These are phyloP conservation scores for Oscheius sp. DNA, from an alignment of 2,888 invertebrate genomes.

Conservation along the genomic window DNA sequence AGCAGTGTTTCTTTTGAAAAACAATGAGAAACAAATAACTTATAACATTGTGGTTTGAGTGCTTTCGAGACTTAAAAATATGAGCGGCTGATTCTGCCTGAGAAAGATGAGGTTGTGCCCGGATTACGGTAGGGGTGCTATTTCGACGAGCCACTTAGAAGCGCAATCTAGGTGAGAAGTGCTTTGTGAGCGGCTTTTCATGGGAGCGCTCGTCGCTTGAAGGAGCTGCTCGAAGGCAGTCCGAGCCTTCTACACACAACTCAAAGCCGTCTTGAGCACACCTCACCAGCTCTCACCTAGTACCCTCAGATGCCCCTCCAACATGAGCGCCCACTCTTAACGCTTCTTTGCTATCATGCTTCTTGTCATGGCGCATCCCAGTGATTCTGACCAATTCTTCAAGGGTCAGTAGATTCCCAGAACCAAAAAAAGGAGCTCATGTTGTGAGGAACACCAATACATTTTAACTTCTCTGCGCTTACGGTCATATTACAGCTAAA, in stretches of 20 bases:
- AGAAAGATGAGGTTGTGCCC: slow-evolving; percentile 17
- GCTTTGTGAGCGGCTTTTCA: slow-evolving; percentile 41
- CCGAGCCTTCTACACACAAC: slow-evolving; percentile 35
- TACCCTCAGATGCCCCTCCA: slow-evolving; percentile 37
- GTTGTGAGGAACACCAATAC: background rate
- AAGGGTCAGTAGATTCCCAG: slow-evolving; percentile 8
- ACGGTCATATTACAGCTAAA: slow-evolving; percentile 44
- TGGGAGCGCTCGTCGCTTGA: slow-evolving; percentile 34
- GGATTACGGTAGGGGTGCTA: slow-evolving; percentile 32
- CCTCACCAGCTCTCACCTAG: slow-evolving; percentile 26
- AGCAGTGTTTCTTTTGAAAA: background rate
- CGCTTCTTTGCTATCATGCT: slow-evolving; percentile 32
- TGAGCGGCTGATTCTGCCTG: background rate
- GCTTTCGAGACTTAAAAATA: background rate
- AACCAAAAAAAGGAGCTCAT: background rate
- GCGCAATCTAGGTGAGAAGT: slow-evolving; percentile 34
- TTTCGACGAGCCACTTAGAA: slow-evolving; percentile 34
- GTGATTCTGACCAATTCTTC: slow-evolving; percentile 15
- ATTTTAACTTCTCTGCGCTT: background rate
- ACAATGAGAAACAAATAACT: slow-evolving; percentile 1
- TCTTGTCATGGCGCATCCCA: slow-evolving; percentile 13
- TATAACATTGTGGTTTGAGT: slow-evolving; percentile 24
- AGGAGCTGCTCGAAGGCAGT: slow-evolving; percentile 36
- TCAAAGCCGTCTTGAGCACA: slow-evolving; percentile 37
- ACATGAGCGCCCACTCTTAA: slow-evolving; percentile 35